Conservation (phyloP, 2,113 vertebrate genomes). For the Boulengeromyrus knoepffleri region DNA sequence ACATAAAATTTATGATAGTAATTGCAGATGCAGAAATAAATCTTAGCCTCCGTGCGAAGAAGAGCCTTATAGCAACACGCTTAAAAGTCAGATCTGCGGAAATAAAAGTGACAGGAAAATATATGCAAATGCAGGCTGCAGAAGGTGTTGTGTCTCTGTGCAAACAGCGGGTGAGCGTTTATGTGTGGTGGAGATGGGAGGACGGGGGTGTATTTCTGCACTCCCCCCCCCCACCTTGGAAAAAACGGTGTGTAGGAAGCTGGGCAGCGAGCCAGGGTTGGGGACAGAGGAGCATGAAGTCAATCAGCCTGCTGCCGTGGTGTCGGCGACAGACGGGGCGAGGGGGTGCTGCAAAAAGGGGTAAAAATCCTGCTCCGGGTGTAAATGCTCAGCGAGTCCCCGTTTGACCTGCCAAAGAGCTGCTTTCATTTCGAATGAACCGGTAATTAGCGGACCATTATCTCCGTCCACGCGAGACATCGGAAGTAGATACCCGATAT, state of each 20-base stretch:
- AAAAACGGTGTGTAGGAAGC: not conserved
- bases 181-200: not conserved
- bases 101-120: not conserved
- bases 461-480: not conserved
- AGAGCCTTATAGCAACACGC: not conserved
- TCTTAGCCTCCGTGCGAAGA: not conserved
- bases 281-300: not conserved
- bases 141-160: constrained; percentile 2
- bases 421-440: not conserved
- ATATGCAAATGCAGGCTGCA: not conserved
- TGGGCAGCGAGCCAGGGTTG: not conserved
- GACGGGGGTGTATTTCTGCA: not conserved
- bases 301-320: not conserved
- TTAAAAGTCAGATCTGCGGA: not conserved
- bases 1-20: not conserved
- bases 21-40: not conserved
- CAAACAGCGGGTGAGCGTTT: not conserved
- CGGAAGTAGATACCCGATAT: not conserved
- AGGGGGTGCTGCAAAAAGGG: not conserved
- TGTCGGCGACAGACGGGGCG: not conserved
- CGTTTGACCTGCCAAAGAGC: not conserved
- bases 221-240: not conserved
- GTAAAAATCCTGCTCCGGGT: not conserved
- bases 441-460: not conserved
- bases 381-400: not conserved